A percentile compares a stretch with the other conserved stretches of the same genome.
phyloP scores from a whole-genome alignment of 2,888 invertebrate species.

The Gymnocheta viridis region DNA sequence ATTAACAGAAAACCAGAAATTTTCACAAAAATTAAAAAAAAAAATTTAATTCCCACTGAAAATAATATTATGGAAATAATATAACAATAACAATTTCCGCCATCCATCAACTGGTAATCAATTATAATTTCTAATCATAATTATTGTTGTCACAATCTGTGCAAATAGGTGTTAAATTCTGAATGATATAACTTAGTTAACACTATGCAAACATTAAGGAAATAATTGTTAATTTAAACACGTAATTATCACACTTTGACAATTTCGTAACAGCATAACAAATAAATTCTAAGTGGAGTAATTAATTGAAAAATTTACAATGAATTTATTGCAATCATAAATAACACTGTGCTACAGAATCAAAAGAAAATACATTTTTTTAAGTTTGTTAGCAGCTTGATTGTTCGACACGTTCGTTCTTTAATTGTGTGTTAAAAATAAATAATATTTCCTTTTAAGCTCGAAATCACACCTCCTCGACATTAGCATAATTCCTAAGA shows the following conservation, averaged over 20 bases:
- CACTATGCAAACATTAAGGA: background rate
- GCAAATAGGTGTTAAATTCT: background rate
- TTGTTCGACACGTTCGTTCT: no score
- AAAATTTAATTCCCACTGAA: no score
- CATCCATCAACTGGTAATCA: no score
- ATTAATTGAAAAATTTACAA: conserved; percentile 13
- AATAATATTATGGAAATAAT: no score
- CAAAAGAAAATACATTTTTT: background rate
- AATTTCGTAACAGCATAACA: background rate
- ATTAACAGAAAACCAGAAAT: background rate
- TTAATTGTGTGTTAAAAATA: no score
- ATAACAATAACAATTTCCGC: no score
- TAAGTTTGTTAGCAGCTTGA: no score
- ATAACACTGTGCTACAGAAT: background rate
- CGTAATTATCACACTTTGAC: background rate
- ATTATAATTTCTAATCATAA: background rate
- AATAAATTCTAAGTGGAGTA: conserved; percentile 8
- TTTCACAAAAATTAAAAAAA: background rate
- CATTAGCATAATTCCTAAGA: no score
- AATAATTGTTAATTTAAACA: background rate
- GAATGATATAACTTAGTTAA: background rate
- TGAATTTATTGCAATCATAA: background rate
- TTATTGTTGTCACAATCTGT: background rate
- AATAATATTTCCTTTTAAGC: no score
- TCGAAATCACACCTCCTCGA: no score